These are phyloP conservation scores for Telmatochromis brachygnathus DNA, from an alignment of 2,113 vertebrate genomes.

Conservation along the genomic window DNA sequence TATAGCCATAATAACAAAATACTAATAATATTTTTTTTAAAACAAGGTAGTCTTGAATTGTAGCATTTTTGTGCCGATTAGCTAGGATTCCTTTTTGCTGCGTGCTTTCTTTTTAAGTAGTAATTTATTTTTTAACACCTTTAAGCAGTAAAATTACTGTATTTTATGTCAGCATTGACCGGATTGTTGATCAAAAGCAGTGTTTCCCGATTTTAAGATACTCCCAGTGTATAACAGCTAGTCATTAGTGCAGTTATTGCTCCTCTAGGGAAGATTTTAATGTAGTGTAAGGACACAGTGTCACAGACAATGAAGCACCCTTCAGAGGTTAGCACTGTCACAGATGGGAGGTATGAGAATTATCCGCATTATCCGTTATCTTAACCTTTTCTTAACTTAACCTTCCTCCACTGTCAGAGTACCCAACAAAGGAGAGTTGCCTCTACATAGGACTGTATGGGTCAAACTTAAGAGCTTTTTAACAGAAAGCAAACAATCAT, in stretches of 20 bases:
- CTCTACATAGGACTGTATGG: background rate
- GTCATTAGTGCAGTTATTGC: background rate
- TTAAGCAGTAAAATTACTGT: background rate
- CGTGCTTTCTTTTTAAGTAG: background rate
- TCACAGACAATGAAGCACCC: background rate
- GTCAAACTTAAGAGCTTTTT: background rate
- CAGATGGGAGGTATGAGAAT: background rate
- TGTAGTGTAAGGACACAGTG: background rate
- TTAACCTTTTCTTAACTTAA: background rate
- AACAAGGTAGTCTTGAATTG: background rate
- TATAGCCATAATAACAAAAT: background rate
- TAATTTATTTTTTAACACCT: background rate
- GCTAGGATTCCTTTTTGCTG: background rate
- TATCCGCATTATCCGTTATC: background rate
- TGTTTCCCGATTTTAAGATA: background rate
- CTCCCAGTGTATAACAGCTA: background rate
- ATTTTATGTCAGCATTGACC: background rate
- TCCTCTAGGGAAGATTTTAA: background rate
- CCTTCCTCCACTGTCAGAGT: background rate
- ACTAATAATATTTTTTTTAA: rapidly evolving
- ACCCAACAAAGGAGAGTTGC: background rate
- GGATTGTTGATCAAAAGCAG: constrained; percentile 9
- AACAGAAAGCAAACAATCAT: background rate
- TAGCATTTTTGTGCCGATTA: background rate
- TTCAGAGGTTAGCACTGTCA: background rate